A percentile compares a stretch with the other conserved stretches of the same genome.
These are phyloP conservation scores for Eubasilissa splendida DNA, from an alignment of 2,888 invertebrate species.

Conservation along the genomic window DNA sequence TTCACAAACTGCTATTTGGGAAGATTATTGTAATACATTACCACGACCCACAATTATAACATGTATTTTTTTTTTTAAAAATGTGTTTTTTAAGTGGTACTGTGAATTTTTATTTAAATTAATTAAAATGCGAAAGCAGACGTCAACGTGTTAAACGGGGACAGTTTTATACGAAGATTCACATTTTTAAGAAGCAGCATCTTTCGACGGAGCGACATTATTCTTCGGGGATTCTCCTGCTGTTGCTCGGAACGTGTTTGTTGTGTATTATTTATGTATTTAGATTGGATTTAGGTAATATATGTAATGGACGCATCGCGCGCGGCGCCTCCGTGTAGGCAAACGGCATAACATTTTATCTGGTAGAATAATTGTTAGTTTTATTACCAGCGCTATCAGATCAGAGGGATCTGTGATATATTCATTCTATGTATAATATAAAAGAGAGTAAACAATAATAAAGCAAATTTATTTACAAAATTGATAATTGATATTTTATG, in stretches of 20 bases:
- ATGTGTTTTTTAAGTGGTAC: too few species aligned
- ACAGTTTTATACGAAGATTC: constrained; percentile 31
- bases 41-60: too few species aligned
- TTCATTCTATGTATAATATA: too few species aligned
- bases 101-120: too few species aligned
- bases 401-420: too few species aligned
- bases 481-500: too few species aligned
- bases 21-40: too few species aligned
- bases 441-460: too few species aligned
- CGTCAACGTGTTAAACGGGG: constrained; percentile 6
- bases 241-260: constrained; percentile 46
- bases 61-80: too few species aligned
- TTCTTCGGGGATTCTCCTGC: constrained; percentile 53
- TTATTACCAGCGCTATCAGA: too few species aligned
- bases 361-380: too few species aligned
- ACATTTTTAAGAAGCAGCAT: constrained; percentile 29
- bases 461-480: too few species aligned
- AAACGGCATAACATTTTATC: background rate
- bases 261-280: constrained; percentile 57
- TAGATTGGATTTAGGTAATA: constrained; percentile 58
- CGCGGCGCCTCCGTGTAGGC: background rate
- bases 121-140: background rate
- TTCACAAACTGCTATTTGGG: background rate
- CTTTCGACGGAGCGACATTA: constrained; percentile 47
- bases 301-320: constrained; percentile 54